phyloP scores from a whole-genome alignment of 2,888 invertebrate species.

The Xestia rhomboidea region DNA sequence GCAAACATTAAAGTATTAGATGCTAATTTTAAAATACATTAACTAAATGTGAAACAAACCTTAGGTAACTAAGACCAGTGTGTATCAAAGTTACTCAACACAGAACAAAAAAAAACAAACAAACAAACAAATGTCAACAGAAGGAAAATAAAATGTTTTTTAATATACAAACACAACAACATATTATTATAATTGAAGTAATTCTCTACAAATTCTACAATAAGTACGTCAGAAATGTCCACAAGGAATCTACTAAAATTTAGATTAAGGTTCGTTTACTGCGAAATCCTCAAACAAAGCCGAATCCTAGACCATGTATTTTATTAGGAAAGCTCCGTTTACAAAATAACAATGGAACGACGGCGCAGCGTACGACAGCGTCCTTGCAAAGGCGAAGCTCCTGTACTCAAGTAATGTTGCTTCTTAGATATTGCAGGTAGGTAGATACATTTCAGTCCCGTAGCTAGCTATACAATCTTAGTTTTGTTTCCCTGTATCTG shows the following conservation, averaged over 20 bases:
- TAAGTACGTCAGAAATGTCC: neutral
- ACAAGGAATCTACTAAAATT: neutral
- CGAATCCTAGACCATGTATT: slow-evolving; percentile 14
- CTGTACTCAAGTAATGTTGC: slow-evolving; percentile 6
- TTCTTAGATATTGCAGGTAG: slow-evolving; percentile 16
- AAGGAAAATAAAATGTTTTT: too few relatives aligned
- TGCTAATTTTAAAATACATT: too few relatives aligned
- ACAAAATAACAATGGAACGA: slow-evolving; percentile 39
- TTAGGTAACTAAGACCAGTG: too few relatives aligned
- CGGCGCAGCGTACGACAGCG: slow-evolving; percentile 18
- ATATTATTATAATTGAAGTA: too few relatives aligned
- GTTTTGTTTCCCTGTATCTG: neutral
- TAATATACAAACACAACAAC: too few relatives aligned
- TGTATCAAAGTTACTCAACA: too few relatives aligned
- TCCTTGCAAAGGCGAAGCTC: slow-evolving; percentile 14
- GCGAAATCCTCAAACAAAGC: neutral
- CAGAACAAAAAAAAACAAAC: too few relatives aligned
- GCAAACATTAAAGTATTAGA: too few relatives aligned
- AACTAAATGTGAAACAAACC: too few relatives aligned
- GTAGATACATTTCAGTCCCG: neutral
- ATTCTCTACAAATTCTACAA: too few relatives aligned
- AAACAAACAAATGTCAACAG: too few relatives aligned
- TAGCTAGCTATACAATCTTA: neutral
- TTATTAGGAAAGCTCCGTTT: slow-evolving; percentile 21
- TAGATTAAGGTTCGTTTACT: neutral